These are phyloP conservation scores for Orchesella cincta DNA, from an alignment of 1,140 invertebrate genomes.

Conservation along the genomic window DNA sequence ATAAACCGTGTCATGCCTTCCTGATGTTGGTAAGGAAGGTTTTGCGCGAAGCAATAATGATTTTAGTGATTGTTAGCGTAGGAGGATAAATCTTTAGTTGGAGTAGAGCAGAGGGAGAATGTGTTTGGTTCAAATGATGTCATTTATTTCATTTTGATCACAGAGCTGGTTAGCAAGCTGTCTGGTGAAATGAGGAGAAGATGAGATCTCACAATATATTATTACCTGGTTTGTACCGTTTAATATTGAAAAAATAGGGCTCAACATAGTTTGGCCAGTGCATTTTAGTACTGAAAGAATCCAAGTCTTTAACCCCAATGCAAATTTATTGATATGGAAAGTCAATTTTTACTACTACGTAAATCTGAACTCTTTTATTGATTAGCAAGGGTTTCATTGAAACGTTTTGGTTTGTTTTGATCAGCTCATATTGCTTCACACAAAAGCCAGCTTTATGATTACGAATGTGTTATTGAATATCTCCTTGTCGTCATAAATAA, in stretches of 20 bases:
- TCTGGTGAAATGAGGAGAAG: background rate
- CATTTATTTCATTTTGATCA: constrained; percentile 12
- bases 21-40: no score
- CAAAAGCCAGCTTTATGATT: constrained; percentile 1
- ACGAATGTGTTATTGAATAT: background rate
- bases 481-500: constrained; percentile 17
- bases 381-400: background rate
- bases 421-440: background rate
- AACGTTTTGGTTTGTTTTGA: constrained; percentile 4
- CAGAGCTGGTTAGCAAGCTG: background rate
- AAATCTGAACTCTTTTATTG: background rate
- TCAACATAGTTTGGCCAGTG: background rate
- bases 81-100: background rate
- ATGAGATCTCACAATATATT: background rate
- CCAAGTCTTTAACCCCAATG: background rate
- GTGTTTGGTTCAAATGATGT: background rate
- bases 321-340: constrained; percentile 15
- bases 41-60: no score
- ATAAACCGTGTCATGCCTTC: no score
- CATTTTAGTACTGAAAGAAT: background rate
- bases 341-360: background rate
- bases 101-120: background rate
- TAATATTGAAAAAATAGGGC: background rate
- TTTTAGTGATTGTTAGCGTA: no score
- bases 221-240: constrained; percentile 26